Evolutionary conservation across 2,888 invertebrate genomes (phyloP).

Genomic region (Temnothorax ravouxi): DNA sequence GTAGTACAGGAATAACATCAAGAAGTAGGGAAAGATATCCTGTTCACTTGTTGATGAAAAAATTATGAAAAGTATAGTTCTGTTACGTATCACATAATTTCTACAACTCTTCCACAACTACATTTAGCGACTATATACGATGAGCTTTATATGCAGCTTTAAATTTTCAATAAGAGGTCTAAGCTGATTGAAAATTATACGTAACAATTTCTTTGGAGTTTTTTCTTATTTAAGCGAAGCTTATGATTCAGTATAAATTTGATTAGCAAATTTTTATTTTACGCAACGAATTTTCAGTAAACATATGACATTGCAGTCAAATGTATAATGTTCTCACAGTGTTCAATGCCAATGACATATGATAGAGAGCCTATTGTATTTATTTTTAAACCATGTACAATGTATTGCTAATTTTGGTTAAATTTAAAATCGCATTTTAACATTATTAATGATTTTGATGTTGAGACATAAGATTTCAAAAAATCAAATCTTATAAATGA

Average conservation of each 20-base stretch:
- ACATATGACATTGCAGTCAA: neutral
- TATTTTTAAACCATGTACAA: constrained; percentile 7
- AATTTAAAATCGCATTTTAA: constrained; percentile 48
- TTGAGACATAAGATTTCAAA: neutral
- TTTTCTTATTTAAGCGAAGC: neutral
- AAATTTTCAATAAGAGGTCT: constrained; percentile 19
- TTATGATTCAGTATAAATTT: neutral
- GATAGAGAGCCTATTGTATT: constrained; percentile 10
- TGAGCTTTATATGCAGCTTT: constrained; percentile 40
- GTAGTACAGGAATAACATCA: constrained; percentile 53
- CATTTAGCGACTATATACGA: constrained; percentile 49
- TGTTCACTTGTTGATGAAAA: constrained; percentile 78
- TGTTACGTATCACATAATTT: constrained; percentile 18
- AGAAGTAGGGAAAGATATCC: constrained; percentile 75
- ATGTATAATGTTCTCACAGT: neutral
- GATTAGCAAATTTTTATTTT: neutral
- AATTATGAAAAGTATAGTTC: constrained; percentile 68
- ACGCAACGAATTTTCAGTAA: constrained; percentile 10
- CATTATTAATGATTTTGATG: constrained; percentile 26
- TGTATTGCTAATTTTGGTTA: neutral
- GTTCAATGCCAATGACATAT: neutral
- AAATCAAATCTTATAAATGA: constrained; percentile 3
- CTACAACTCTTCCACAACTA: constrained; percentile 23
- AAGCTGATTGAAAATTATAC: neutral
- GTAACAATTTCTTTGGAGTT: neutral